Conservation (phyloP, 2,113 vertebrate genomes). For the Pteronura brasiliensis region DNA sequence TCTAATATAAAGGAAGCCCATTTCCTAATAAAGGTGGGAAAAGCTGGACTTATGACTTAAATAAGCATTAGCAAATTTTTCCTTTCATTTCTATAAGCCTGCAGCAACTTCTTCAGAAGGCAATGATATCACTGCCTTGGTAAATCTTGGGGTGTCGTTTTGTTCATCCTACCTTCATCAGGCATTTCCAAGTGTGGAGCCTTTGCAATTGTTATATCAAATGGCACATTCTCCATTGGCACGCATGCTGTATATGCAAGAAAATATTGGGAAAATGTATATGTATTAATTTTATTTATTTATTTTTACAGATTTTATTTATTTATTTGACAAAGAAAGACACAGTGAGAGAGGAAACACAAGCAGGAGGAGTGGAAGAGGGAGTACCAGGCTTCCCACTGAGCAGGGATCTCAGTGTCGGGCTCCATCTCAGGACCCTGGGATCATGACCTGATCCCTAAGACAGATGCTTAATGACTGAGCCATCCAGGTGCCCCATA, state of each 20-base stretch:
- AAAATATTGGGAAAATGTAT: neutral
- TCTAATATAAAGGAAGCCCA: neutral
- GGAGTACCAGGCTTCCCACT: too few relatives aligned
- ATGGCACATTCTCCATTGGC: neutral
- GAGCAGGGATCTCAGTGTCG: too few relatives aligned
- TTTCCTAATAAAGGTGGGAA: neutral
- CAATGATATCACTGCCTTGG: neutral
- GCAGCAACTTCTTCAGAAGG: neutral
- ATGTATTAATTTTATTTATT: too few relatives aligned
- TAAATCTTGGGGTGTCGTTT: neutral
- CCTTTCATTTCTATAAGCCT: neutral
- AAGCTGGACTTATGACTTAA: neutral
- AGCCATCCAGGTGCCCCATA: too few relatives aligned
- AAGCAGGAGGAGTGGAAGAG: too few relatives aligned
- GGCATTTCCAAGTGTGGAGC: neutral
- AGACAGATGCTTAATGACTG: too few relatives aligned
- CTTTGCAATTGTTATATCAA: neutral
- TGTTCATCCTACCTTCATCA: neutral
- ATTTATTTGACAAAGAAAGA: too few relatives aligned
- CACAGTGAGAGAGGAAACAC: too few relatives aligned
- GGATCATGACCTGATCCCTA: too few relatives aligned
- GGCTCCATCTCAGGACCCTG: too few relatives aligned
- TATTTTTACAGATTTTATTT: too few relatives aligned
- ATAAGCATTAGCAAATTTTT: neutral
- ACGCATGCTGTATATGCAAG: neutral